A percentile compares a stretch with the other conserved stretches of the same genome.
Conservation (phyloP, 1,140 invertebrate species). For the Musca vetustissima region DNA sequence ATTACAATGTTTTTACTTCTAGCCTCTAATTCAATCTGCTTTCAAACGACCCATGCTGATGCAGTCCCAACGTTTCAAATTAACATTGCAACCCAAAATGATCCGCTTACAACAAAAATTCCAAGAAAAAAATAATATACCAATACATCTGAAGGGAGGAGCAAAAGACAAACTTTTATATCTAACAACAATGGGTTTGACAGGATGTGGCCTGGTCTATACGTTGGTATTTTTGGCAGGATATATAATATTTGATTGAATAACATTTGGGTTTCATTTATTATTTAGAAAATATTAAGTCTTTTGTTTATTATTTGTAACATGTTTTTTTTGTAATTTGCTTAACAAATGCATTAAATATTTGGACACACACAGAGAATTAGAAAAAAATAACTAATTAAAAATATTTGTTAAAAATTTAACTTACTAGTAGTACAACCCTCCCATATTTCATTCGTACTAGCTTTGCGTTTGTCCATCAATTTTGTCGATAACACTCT, state of each 20-base stretch:
- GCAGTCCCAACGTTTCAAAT: background rate
- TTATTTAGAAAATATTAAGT: background rate
- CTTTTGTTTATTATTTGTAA: background rate
- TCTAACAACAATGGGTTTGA: slow-evolving; percentile 21
- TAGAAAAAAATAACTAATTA: background rate
- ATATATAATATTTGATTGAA: slow-evolving; percentile 13
- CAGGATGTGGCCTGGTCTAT: slow-evolving; percentile 9
- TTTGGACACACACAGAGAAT: background rate
- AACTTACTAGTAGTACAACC: no score
- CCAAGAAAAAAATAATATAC: slow-evolving; percentile 23
- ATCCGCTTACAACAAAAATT: slow-evolving; percentile 17
- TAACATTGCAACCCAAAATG: background rate
- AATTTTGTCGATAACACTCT: slow-evolving; percentile 52
- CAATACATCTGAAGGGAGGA: slow-evolving; percentile 24
- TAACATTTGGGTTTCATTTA: background rate
- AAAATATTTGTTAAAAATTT: no score
- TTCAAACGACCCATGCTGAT: background rate
- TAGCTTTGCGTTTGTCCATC: slow-evolving; percentile 29
- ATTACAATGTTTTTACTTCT: no score
- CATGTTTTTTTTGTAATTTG: background rate
- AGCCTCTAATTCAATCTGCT: background rate
- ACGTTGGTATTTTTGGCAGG: slow-evolving; percentile 11
- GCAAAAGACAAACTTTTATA: slow-evolving; percentile 19
- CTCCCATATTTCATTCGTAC: background rate
- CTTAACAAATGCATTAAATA: slow-evolving; percentile 2